A percentile compares a stretch with the other conserved stretches of the same genome.
These are phyloP conservation scores for Chaetodon trifasciatus DNA, from an alignment of 2,797 vertebrate genomes.

Conservation along the genomic window DNA sequence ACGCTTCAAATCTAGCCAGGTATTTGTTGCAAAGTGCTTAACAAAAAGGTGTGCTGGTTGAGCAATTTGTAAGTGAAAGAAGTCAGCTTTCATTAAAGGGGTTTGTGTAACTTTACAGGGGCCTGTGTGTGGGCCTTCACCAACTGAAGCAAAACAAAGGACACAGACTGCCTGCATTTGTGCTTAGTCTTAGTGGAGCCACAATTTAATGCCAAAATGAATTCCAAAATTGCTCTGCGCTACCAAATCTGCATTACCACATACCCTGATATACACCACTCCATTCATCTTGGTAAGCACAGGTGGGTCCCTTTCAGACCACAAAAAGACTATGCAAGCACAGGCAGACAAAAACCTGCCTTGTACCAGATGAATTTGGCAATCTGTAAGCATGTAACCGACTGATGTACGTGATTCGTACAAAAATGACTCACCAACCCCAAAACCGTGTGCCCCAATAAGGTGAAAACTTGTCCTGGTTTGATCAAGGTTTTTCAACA, in stretches of 20 bases:
- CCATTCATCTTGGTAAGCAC: conserved; percentile 24
- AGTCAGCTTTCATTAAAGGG: conserved; percentile 1
- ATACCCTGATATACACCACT: conserved; percentile 1
- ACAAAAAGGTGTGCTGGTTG: conserved; percentile 3
- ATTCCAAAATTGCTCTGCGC: conserved; percentile 21
- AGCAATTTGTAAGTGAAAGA: conserved; percentile 24
- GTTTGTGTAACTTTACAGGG: background rate
- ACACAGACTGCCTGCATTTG: conserved; percentile 28
- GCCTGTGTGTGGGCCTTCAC: background rate
- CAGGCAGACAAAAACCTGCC: conserved; percentile 29
- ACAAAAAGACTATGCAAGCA: conserved; percentile 19
- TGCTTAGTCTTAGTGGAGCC: conserved; percentile 31
- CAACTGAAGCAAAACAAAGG: conserved; percentile 29
- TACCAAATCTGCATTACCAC: conserved; percentile 26
- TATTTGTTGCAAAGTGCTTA: conserved; percentile 5
- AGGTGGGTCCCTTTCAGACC: conserved; percentile 17
- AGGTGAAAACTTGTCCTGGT: background rate
- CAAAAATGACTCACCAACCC: background rate
- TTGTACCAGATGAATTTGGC: conserved; percentile 32
- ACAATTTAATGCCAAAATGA: conserved; percentile 35
- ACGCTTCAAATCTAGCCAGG: background rate
- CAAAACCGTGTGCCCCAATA: background rate
- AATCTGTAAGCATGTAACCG: conserved; percentile 14
- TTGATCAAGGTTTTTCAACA: conserved; percentile 20
- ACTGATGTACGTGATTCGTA: conserved; percentile 18